Evolutionary conservation across 2,113 vertebrate genomes (phyloP).

Genomic region (Scomber japonicus): DNA sequence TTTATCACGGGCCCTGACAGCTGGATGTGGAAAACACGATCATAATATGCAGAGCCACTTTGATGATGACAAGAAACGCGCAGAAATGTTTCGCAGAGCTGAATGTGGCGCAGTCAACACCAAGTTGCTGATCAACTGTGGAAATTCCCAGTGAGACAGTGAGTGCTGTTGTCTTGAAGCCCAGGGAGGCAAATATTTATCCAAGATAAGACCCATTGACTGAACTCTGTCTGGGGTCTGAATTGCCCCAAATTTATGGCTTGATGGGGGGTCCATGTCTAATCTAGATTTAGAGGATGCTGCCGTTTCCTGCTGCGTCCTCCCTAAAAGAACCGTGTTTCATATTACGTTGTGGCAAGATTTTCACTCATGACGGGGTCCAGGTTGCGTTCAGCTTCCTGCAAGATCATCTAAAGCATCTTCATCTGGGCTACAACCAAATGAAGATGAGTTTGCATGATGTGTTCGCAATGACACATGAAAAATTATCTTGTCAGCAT

Average conservation of each 20-base stretch:
- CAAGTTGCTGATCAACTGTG: slow-evolving; percentile 40
- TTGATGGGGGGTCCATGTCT: slow-evolving; percentile 23
- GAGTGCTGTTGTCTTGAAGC: slow-evolving; percentile 50
- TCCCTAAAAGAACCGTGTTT: slow-evolving; percentile 12
- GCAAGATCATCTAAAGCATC: background rate
- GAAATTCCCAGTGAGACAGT: slow-evolving; percentile 56
- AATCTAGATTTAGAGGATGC: slow-evolving; percentile 59
- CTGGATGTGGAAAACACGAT: slow-evolving; percentile 38
- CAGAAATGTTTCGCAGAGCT: background rate
- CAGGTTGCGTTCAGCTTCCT: background rate
- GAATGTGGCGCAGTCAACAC: background rate
- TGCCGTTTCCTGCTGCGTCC: slow-evolving; percentile 53
- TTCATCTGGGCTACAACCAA: background rate
- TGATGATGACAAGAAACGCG: background rate
- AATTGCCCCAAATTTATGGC: slow-evolving; percentile 72
- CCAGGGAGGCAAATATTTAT: slow-evolving; percentile 79
- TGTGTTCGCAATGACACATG: background rate
- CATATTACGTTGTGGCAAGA: slow-evolving; percentile 17
- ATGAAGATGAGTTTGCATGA: background rate
- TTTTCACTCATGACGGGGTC: background rate
- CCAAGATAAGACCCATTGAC: slow-evolving; percentile 73
- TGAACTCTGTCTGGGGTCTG: slow-evolving; percentile 56
- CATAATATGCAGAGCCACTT: background rate
- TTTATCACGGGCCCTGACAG: slow-evolving; percentile 61
- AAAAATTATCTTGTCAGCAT: background rate